These are phyloP conservation scores for Thysanoteuthis rhombus DNA, from an alignment of 2,888 invertebrate genomes.

Conservation along the genomic window DNA sequence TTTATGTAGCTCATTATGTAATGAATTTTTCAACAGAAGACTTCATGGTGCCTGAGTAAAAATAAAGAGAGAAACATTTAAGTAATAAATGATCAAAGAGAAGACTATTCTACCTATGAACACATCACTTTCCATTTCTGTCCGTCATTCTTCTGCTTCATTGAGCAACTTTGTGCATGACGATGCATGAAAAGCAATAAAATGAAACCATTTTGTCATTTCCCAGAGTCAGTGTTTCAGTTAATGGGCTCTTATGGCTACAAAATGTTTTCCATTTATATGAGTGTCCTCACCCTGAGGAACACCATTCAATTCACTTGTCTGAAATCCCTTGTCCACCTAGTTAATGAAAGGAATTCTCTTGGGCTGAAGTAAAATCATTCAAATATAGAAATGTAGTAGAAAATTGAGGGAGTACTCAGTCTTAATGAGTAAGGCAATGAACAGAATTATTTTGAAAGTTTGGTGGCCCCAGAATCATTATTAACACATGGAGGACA, in stretches of 20 bases:
- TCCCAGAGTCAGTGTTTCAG: conserved; percentile 12
- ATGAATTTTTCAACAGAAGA: no score
- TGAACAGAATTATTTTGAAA: no score
- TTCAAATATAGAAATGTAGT: background rate
- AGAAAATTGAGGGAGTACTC: background rate
- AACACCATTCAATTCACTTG: background rate
- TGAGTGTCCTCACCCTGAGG: background rate
- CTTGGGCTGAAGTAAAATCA: background rate
- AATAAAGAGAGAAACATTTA: no score
- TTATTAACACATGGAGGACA: no score
- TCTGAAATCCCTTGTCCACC: background rate
- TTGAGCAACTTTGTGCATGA: background rate
- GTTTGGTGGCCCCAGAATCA: no score
- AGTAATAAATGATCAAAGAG: no score
- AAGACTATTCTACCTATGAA: background rate
- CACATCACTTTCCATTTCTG: background rate
- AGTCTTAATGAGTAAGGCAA: background rate
- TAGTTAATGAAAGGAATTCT: background rate
- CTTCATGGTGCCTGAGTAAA: background rate
- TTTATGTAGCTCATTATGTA: no score
- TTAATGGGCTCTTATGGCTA: background rate
- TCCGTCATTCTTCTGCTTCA: background rate
- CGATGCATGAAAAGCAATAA: background rate
- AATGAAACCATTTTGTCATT: background rate
- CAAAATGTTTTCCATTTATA: background rate